Evolutionary conservation across 2,888 invertebrate species (phyloP), one percentile per base, ranked within the genome.

Genomic region (Synergus gifuensis): DNA sequence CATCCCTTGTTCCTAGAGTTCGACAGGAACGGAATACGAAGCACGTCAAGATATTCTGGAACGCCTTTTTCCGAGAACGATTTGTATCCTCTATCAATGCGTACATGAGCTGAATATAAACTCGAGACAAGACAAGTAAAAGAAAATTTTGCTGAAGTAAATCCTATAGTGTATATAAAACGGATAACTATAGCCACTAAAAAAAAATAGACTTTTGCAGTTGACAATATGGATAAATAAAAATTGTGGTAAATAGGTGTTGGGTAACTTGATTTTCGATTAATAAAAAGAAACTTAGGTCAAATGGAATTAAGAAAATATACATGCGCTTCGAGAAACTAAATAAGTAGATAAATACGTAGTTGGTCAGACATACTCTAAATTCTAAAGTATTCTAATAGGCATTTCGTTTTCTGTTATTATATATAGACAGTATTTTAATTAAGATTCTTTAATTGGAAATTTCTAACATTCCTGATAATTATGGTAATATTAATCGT

Each of bases 21-120:
- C 84, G 80, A 80, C 82, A 78, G 80, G 85, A 85, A 87, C 87
- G 85, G 86, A 88, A 88, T 86, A 84, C 78, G 77, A 83, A 80
- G 82, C 73, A 73, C 66, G 76, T 46, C 77, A n/a, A 73, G 73
- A 73, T 54, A 49, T 73, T 73, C 49, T 73, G 14, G 73, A 73
- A 73, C 49, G 60, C 40, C 78, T 73, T 78, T 16, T 78, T 64
- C 40, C 77, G 63, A 77, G 81, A 80, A 86, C 87, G 84, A 88
- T 88, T 88, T 87, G 86, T 88, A 88, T 87, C 84, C 86, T 85
- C 87, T 88, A 88, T 81, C 73, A 73, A 73, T 73, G 54, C 49
- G 36, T 79, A 79, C 80, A 54, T 73, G 73, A 73, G 49, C 49
- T 49, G 73, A 73, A 73, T 73, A 73, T 60, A 60, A 22, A 60